phyloP scores from a whole-genome alignment of 2,113 vertebrate species.

The Dryoscopus gambensis region DNA sequence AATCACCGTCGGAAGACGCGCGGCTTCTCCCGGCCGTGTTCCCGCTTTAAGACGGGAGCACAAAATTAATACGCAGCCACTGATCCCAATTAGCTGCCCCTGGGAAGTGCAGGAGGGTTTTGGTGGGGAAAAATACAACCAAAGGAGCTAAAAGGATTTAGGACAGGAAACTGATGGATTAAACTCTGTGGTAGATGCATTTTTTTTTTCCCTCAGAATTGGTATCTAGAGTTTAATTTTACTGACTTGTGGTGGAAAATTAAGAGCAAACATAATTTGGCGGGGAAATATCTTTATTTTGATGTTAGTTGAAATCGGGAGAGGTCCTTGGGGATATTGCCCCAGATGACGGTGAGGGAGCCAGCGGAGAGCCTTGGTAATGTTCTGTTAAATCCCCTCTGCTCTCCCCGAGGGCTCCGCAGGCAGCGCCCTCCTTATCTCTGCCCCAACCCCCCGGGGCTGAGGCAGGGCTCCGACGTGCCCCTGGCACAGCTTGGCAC shows the following conservation, averaged over 20 bases:
- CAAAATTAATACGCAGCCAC: not conserved
- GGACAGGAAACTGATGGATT: not conserved
- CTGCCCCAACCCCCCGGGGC: not conserved
- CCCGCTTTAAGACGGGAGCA: not conserved
- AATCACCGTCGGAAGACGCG: accelerated
- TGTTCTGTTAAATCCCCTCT: not conserved
- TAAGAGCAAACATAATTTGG: not conserved
- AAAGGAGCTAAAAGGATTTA: not conserved
- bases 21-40: not conserved
- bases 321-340: not conserved
- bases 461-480: accelerated
- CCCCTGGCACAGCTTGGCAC: not conserved
- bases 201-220: accelerated
- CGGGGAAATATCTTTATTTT: not conserved
- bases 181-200: not conserved
- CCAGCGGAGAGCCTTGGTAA: not conserved
- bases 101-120: not conserved
- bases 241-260: not conserved
- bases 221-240: not conserved
- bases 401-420: not conserved
- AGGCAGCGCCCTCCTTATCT: not conserved
- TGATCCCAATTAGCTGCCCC: not conserved
- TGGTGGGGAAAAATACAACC: not conserved
- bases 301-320: not conserved
- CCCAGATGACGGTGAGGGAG: not conserved